A percentile compares a stretch with the other conserved stretches of the same genome.
These are phyloP conservation scores for Drosophila varians DNA, from an alignment of 1,140 invertebrate species.

Conservation along the genomic window DNA sequence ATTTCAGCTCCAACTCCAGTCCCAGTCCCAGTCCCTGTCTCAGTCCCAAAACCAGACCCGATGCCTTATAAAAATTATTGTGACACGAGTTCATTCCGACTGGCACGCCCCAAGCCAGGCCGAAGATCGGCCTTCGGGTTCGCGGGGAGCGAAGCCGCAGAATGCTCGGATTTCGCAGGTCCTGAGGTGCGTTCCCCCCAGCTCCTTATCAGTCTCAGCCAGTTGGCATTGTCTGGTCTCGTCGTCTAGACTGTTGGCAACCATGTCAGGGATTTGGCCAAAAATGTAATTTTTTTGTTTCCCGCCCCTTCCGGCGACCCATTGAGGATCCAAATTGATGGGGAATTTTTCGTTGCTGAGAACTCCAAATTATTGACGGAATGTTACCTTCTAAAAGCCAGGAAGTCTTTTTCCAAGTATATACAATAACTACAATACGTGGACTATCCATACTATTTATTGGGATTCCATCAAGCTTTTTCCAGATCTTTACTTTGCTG, in stretches of 20 bases:
- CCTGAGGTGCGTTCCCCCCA: constrained; percentile 42
- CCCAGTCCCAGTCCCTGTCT: constrained; percentile 39
- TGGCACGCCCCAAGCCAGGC: constrained; percentile 27
- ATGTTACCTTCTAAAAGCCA: background rate
- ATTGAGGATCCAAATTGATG: constrained; percentile 17
- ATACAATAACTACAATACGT: too few relatives aligned
- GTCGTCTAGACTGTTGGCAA: constrained; percentile 73
- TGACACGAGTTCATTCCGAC: constrained; percentile 63
- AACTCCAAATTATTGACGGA: background rate
- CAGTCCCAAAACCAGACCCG: constrained; percentile 41
- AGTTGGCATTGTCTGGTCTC: constrained; percentile 63
- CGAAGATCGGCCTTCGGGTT: constrained; percentile 51
- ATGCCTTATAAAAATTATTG: constrained; percentile 69
- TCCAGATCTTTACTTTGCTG: background rate
- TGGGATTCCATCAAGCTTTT: constrained; percentile 73
- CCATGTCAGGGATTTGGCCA: constrained; percentile 57
- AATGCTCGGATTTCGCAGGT: constrained; percentile 57
- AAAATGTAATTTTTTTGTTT: constrained; percentile 69
- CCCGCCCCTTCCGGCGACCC: constrained; percentile 39
- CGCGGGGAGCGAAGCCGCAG: constrained; percentile 57
- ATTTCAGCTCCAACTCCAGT: constrained; percentile 11
- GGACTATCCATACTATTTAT: too few relatives aligned
- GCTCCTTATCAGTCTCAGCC: constrained; percentile 6
- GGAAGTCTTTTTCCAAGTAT: too few relatives aligned
- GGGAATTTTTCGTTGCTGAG: background rate